Evolutionary conservation across 2,797 vertebrate genomes (phyloP).

Genomic region (Sciurus carolinensis): DNA sequence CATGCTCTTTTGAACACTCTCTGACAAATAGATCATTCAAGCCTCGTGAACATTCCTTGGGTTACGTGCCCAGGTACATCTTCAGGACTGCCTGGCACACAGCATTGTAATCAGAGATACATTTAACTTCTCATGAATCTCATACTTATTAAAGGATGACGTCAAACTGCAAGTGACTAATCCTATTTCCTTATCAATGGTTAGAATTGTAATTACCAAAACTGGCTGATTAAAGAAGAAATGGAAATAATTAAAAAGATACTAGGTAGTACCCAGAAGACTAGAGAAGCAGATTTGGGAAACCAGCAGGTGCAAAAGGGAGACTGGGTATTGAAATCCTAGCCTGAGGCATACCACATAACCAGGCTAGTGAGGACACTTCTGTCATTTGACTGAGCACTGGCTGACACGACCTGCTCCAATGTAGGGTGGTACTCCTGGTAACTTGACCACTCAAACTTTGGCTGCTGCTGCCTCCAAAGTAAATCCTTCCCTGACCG

Average conservation of each 20-base stretch:
- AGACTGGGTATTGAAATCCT: not conserved
- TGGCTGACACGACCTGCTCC: not conserved
- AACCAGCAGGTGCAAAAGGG: not conserved
- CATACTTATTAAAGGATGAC: constrained; percentile 37
- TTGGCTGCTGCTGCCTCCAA: not conserved
- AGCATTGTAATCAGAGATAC: not conserved
- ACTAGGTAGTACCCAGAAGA: not conserved
- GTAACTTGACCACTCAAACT: not conserved
- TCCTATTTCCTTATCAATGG: constrained; percentile 21
- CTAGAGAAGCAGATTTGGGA: not conserved
- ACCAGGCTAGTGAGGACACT: not conserved
- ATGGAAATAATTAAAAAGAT: constrained; percentile 21
- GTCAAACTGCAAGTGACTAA: constrained; percentile 17
- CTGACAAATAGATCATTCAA: not conserved
- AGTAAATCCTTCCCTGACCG: not conserved
- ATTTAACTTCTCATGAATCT: constrained; percentile 15
- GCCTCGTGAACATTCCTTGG: not conserved
- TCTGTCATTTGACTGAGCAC: not conserved
- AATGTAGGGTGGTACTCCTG: not conserved
- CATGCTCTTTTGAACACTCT: not conserved
- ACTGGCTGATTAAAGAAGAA: constrained; percentile 47
- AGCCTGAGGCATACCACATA: not conserved
- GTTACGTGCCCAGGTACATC: not conserved
- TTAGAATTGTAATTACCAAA: not conserved
- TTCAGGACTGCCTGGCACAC: not conserved